These are phyloP conservation scores for Linnaemya vulpina DNA, from an alignment of 2,888 invertebrate species.

Conservation along the genomic window DNA sequence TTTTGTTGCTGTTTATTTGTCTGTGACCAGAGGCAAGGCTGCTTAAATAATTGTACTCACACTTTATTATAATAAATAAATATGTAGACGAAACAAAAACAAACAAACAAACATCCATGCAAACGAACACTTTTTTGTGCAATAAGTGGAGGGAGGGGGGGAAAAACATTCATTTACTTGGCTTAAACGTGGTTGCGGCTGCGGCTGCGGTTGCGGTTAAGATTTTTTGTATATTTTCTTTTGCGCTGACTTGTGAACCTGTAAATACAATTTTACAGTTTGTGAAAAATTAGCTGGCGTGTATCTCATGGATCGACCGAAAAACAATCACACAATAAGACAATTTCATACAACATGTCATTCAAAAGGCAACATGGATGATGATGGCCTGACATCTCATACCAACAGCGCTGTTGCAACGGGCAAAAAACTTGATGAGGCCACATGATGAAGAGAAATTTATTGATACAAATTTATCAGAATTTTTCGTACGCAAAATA, in stretches of 20 bases:
- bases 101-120: too few relatives aligned
- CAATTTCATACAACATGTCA: conserved; percentile 31
- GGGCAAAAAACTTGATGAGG: not conserved
- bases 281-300: conserved; percentile 57
- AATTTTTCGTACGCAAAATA: too few relatives aligned
- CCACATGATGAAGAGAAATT: not conserved
- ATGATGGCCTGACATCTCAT: conserved; percentile 30
- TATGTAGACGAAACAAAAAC: too few relatives aligned
- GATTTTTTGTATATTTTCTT: not conserved
- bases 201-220: conserved; percentile 41
- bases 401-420: not conserved
- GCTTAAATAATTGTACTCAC: conserved; percentile 32
- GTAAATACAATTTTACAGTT: conserved; percentile 53
- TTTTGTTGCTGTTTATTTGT: conserved; percentile 45
- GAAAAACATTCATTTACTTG: conserved; percentile 13
- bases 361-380: not conserved
- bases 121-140: too few relatives aligned
- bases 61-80: conserved; percentile 1
- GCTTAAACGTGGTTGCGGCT: conserved; percentile 25
- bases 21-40: conserved; percentile 65
- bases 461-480: not conserved
- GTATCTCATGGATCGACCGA: conserved; percentile 33
- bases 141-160: too few relatives aligned
- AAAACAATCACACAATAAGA: not conserved
- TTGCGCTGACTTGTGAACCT: conserved; percentile 60